Evolutionary conservation across 2,888 invertebrate species (phyloP).

Genomic region (Vanessa cardui): DNA sequence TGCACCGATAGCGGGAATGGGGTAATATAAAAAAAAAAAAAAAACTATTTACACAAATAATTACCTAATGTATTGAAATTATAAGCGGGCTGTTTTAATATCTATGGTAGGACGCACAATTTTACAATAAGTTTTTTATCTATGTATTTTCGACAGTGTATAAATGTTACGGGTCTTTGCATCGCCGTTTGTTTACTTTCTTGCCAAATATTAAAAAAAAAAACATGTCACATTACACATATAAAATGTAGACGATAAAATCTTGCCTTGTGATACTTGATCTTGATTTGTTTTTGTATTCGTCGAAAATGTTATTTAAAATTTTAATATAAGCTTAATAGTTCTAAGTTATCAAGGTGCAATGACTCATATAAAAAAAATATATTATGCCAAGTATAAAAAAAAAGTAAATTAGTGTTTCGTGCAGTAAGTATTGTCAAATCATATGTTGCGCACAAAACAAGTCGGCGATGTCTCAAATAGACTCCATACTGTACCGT

Average conservation of each 20-base stretch:
- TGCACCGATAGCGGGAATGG: constrained; percentile 66
- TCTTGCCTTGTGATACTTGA: constrained; percentile 14
- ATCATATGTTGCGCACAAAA: constrained; percentile 68
- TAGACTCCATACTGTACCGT: constrained; percentile 71
- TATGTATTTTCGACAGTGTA: constrained; percentile 43
- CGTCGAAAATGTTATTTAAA: constrained; percentile 11
- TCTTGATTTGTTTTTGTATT: constrained; percentile 18
- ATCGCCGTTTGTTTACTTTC: constrained; percentile 46
- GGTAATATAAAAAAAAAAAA: constrained; percentile 49
- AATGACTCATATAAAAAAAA: constrained; percentile 30
- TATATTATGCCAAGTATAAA: constrained; percentile 30
- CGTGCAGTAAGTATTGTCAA: constrained; percentile 36
- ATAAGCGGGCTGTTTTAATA: constrained; percentile 64
- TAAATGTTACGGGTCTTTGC: constrained; percentile 48
- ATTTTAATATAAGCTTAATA: constrained; percentile 26
- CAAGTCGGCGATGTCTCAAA: constrained; percentile 58
- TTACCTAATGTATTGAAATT: constrained; percentile 43
- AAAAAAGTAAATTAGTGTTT: constrained; percentile 16
- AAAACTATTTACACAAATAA: constrained; percentile 38
- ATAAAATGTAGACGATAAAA: constrained; percentile 16
- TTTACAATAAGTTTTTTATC: constrained; percentile 45
- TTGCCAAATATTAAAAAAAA: constrained; percentile 40
- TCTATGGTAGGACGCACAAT: constrained; percentile 54
- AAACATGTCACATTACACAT: constrained; percentile 8
- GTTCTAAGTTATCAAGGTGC: constrained; percentile 34